Percentiles rank a stretch among this genome's conserved stretches.
Conservation (phyloP, 2,113 vertebrate species). For the Ciconia stormi region DNA sequence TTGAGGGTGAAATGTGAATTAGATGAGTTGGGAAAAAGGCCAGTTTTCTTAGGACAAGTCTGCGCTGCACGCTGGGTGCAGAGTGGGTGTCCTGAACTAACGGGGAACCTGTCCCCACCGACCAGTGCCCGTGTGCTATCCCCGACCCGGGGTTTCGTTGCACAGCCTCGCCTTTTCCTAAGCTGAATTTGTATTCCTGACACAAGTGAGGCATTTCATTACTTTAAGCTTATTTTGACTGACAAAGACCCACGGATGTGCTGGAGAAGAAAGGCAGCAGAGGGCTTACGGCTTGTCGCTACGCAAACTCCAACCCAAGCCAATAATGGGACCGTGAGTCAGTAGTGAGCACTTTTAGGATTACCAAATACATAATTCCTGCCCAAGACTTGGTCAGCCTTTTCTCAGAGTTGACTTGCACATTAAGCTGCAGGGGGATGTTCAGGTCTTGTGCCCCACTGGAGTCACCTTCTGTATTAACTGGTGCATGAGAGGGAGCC, state of each 20-base stretch:
- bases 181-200: not conserved
- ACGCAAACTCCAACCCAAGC: not conserved
- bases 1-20: not conserved
- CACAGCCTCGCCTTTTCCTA: too few species aligned
- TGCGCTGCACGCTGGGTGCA: not conserved
- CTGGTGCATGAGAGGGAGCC: not conserved
- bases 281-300: not conserved
- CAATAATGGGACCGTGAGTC: rapidly evolving
- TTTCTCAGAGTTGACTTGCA: not conserved
- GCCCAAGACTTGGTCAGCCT: not conserved
- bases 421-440: not conserved
- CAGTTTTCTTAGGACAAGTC: not conserved
- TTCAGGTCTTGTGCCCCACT: not conserved
- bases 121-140: not conserved
- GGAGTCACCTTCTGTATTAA: not conserved
- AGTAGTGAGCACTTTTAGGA: not conserved
- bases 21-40: rapidly evolving
- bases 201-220: not conserved
- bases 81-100: too few species aligned
- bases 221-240: not conserved
- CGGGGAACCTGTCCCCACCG: rapidly evolving
- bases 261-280: not conserved
- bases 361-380: not conserved
- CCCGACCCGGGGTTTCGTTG: rapidly evolving
- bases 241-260: rapidly evolving